Base-by-base conservation (phyloP, 2,113 vertebrate genomes). In the Morphnarchus princeps region DNA sequence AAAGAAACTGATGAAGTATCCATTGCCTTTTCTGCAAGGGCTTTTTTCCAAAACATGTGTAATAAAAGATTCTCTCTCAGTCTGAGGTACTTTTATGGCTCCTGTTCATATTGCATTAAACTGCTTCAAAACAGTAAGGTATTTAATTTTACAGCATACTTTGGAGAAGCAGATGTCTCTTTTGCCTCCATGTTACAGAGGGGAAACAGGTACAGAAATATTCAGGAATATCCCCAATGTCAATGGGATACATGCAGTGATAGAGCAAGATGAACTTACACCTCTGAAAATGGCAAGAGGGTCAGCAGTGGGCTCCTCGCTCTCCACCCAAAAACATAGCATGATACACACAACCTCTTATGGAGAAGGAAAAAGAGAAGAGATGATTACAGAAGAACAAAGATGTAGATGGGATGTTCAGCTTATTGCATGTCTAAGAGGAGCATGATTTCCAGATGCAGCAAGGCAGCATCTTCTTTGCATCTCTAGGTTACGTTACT, bases 91-190 rank as follows among this genome's bases (percentile, higher is more conserved):
- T 90, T 95, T 88, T 88, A 77, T 80, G 65, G 58, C 26, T 89
- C 43, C 43, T 63, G 47, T 84, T 82, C 81, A 82, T 76, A 87
- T 65, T 67, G 69, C 47, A 71, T 84, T 82, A 74, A 91, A 94
- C 69, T 78, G 57, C 34, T 93, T 90, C 82, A 83, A 61, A 95
- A 83, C n/a, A 62, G 74, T 28, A 72, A 52, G 22, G 11, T 77
- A 93, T 79, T 92, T 93, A 58, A 73, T 83, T 90, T 93, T 93
- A 93, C 66, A 77, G 38, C 22, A 16, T 54, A 82, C 28, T 79
- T 88, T 83, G 38, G 76, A 63, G 79, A 86, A 93, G 67, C 67
- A 95, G 66, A 88, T 83, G 49, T 47, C 66, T 82, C 62, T 77
- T 86, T 52, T 65, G 21, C 54, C 40, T 90, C 25, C 15, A 14